A percentile compares a stretch with the other conserved stretches of the same genome.
phyloP scores from a whole-genome alignment of 2,113 vertebrate genomes.

The Chloroceryle aenea region DNA sequence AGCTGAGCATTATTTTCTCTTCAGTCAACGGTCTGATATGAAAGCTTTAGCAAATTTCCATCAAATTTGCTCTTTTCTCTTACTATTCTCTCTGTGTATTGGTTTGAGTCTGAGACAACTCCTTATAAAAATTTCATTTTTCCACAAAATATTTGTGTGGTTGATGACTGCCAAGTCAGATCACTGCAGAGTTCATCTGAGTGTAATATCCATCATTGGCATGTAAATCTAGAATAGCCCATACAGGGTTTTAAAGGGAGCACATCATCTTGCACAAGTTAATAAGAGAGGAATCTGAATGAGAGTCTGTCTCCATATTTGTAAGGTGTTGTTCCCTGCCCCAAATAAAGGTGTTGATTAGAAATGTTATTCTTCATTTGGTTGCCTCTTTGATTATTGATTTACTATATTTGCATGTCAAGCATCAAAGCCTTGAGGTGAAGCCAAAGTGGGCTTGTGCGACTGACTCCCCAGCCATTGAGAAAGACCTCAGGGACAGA shows the following conservation, averaged over 20 bases:
- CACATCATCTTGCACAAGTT: background rate
- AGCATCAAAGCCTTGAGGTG: background rate
- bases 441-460: background rate
- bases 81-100: background rate
- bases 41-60: background rate
- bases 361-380: background rate
- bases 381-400: background rate
- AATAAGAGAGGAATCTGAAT: background rate
- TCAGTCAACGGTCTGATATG: background rate
- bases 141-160: background rate
- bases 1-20: background rate
- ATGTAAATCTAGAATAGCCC: background rate
- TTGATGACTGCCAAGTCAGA: background rate
- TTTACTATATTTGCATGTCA: background rate
- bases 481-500: background rate
- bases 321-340: background rate
- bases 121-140: background rate
- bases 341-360: background rate
- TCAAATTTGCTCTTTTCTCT: background rate
- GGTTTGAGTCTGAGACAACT: background rate
- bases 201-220: background rate
- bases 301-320: background rate
- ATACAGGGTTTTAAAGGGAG: background rate
- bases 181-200: background rate
- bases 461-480: background rate